phyloP scores from a whole-genome alignment of 2,113 vertebrate species.

The Tenebrosternarchus preto region DNA sequence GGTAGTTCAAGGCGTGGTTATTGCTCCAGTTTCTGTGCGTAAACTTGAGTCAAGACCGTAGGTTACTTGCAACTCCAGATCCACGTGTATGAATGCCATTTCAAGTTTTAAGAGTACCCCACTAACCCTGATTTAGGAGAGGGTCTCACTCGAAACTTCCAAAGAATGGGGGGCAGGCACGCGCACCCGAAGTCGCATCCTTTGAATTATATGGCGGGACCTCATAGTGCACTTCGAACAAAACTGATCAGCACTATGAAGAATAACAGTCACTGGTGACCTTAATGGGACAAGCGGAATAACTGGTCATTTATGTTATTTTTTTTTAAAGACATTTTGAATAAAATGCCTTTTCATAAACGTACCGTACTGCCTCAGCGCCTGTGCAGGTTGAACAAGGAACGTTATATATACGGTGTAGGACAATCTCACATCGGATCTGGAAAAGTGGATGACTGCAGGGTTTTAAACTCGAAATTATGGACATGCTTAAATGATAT shows the following conservation, averaged over 20 bases:
- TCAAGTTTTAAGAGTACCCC: background rate
- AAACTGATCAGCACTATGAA: background rate
- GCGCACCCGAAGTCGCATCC: conserved; percentile 34
- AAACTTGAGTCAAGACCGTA: too few relatives aligned
- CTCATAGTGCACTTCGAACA: conserved; percentile 14
- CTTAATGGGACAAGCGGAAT: background rate
- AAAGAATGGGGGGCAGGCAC: background rate
- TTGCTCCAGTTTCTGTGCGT: too few relatives aligned
- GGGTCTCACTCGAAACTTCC: background rate
- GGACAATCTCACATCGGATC: background rate
- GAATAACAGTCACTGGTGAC: background rate
- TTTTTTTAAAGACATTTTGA: background rate
- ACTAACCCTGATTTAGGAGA: background rate
- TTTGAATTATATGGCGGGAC: conserved; percentile 47
- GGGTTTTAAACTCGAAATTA: conserved; percentile 33
- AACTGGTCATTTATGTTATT: background rate
- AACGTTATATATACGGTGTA: conserved; percentile 19
- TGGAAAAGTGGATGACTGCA: background rate
- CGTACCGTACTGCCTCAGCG: conserved; percentile 71
- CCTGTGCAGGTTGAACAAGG: conserved; percentile 64
- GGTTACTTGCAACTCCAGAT: conserved; percentile 25
- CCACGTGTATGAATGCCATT: conserved; percentile 5
- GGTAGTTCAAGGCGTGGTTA: too few relatives aligned
- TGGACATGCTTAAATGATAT: conserved; percentile 78
- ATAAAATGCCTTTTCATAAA: conserved; percentile 79